Conservation (phyloP, 2,888 invertebrate genomes). For the Calameuta filiformis region DNA sequence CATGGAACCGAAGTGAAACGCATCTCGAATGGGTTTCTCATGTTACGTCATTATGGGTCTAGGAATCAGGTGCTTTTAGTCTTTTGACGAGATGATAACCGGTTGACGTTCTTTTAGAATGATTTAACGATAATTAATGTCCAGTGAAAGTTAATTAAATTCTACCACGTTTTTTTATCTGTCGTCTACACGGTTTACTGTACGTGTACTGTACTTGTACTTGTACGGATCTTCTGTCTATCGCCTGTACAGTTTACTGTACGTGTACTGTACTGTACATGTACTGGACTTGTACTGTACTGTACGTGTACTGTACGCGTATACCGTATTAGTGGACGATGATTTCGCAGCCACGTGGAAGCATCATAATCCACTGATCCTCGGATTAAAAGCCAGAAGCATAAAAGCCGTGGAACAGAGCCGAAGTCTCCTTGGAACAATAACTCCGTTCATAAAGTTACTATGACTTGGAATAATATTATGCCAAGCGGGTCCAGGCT, state of each 20-base stretch:
- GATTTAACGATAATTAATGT: background rate
- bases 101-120: background rate
- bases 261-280: too few species aligned
- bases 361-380: background rate
- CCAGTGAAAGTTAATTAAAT: background rate
- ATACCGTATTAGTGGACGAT: background rate
- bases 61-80: background rate
- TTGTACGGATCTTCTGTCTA: too few species aligned
- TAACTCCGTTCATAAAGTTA: slow-evolving; percentile 30
- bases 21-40: background rate
- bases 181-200: background rate
- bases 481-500: slow-evolving; percentile 41
- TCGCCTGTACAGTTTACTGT: too few species aligned
- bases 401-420: background rate
- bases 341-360: background rate
- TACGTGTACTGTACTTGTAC: too few species aligned
- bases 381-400: background rate
- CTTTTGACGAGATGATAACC: background rate
- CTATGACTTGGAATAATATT: slow-evolving; percentile 49
- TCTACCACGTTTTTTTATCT: background rate
- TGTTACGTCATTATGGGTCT: background rate
- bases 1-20: background rate
- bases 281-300: too few species aligned
- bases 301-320: too few species aligned
- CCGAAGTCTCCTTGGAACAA: slow-evolving; percentile 25